Conservation (phyloP, 2,113 vertebrate species). For the Sula dactylatra region DNA sequence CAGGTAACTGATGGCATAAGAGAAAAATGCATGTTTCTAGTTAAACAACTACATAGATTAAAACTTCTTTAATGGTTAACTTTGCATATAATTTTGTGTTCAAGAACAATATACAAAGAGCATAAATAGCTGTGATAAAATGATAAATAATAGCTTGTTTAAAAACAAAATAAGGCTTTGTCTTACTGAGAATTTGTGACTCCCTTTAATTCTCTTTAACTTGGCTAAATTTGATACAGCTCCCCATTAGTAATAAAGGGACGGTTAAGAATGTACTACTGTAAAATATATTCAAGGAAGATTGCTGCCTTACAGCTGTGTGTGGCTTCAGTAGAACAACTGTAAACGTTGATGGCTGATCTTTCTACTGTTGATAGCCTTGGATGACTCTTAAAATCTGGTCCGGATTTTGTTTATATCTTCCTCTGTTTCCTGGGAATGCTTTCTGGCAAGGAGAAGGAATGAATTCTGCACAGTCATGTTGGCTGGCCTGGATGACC, state of each 20-base stretch:
- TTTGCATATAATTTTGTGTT: not conserved
- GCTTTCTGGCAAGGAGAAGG: not conserved
- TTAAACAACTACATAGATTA: not conserved
- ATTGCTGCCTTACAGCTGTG: not conserved
- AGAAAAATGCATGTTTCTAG: not conserved
- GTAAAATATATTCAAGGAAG: not conserved
- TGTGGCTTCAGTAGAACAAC: not conserved
- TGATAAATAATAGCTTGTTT: not conserved
- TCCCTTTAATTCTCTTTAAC: not conserved
- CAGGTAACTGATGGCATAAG: not conserved
- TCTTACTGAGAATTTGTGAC: not conserved
- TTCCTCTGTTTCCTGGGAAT: not conserved
- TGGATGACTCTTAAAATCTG: not conserved
- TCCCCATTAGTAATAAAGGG: not conserved
- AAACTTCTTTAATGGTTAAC: not conserved
- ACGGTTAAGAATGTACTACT: not conserved
- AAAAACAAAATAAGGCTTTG: not conserved
- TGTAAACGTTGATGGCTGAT: not conserved
- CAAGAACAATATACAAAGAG: not conserved
- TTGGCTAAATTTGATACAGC: not conserved
- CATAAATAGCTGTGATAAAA: not conserved
- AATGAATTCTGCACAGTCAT: constrained; percentile 23
- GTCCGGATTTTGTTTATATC: not conserved
- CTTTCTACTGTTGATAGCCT: not conserved
- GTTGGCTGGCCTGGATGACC: not conserved